These are phyloP conservation scores for Sphinx pinastri DNA, from an alignment of 2,888 invertebrate genomes.

Conservation along the genomic window DNA sequence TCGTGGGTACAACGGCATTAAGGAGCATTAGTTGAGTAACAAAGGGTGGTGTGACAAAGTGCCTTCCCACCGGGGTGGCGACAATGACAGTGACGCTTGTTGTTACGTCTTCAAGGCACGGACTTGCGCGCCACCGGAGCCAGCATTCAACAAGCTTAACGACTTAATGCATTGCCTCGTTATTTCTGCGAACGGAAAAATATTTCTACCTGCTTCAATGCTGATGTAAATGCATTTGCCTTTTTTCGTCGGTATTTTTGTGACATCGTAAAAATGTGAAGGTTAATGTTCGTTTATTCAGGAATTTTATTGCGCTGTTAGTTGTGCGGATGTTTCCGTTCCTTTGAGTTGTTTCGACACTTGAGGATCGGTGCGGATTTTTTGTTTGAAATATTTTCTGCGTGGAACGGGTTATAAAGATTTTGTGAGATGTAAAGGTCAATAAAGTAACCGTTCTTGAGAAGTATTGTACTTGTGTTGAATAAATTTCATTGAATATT, in stretches of 20 bases:
- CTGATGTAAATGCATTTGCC: slow-evolving; percentile 17
- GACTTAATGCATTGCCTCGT: slow-evolving; percentile 71
- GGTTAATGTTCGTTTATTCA: slow-evolving; percentile 19
- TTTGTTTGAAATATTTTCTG: slow-evolving; percentile 1
- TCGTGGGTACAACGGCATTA: slow-evolving; percentile 62
- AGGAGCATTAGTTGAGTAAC: slow-evolving; percentile 72
- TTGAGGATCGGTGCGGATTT: slow-evolving; percentile 2
- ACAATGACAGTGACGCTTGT: slow-evolving; percentile 60
- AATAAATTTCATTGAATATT: neutral
- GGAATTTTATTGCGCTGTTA: slow-evolving; percentile 18
- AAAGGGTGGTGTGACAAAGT: slow-evolving; percentile 74
- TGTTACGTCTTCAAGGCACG: slow-evolving; percentile 38
- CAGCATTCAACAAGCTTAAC: slow-evolving; percentile 61
- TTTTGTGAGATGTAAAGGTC: neutral
- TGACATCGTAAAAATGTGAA: slow-evolving; percentile 21
- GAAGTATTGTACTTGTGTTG: neutral
- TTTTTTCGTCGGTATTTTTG: slow-evolving; percentile 9
- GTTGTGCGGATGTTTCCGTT: slow-evolving; percentile 17
- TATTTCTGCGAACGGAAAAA: slow-evolving; percentile 49
- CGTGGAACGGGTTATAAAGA: neutral
- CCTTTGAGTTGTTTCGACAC: slow-evolving; percentile 19
- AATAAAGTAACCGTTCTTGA: neutral
- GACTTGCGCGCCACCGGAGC: slow-evolving; percentile 51
- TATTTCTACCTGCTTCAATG: slow-evolving; percentile 27
- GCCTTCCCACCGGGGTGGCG: slow-evolving; percentile 55